phyloP scores from a whole-genome alignment of 2,888 invertebrate species.

The Liposcelis brunnea region DNA sequence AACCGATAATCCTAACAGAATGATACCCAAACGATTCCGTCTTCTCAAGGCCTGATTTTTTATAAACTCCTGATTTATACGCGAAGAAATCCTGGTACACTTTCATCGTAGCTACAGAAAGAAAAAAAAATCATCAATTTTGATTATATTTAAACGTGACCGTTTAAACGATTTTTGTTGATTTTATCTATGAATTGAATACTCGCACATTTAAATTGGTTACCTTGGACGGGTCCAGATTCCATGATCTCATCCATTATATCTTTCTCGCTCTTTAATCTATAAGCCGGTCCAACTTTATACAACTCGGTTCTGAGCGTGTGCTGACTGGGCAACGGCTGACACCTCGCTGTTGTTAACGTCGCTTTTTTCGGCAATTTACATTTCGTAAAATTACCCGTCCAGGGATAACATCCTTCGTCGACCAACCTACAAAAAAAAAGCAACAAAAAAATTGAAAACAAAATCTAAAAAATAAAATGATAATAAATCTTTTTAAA shows the following conservation, averaged over 20 bases:
- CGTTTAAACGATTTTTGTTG: neutral
- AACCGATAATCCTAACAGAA: slow-evolving; percentile 81
- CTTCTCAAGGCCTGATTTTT: slow-evolving; percentile 28
- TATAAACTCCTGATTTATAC: slow-evolving; percentile 73
- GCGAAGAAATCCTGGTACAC: slow-evolving; percentile 87
- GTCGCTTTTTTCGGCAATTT: slow-evolving; percentile 33
- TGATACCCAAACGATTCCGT: slow-evolving; percentile 46
- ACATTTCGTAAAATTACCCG: slow-evolving; percentile 36
- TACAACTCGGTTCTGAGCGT: slow-evolving; percentile 29
- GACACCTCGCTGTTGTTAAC: slow-evolving; percentile 17
- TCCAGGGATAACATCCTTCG: slow-evolving; percentile 73
- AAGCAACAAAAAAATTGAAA: slow-evolving; percentile 4
- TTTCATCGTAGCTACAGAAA: slow-evolving; percentile 59
- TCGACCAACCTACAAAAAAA: slow-evolving; percentile 51
- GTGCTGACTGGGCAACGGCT: slow-evolving; percentile 10
- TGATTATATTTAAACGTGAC: neutral
- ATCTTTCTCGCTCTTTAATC: slow-evolving; percentile 56
- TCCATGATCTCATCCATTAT: slow-evolving; percentile 82
- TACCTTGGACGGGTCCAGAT: slow-evolving; percentile 86
- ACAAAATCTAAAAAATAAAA: slow-evolving; percentile 11
- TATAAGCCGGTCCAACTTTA: slow-evolving; percentile 58
- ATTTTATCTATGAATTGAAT: slow-evolving; percentile 1
- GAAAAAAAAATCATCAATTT: slow-evolving; percentile 9
- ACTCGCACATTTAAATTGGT: slow-evolving; percentile 14
- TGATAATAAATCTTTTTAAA: slow-evolving; percentile 4